Evolutionary conservation across 2,797 vertebrate species (phyloP), one percentile per base, ranked within the genome.

Genomic region (Carapus acus): DNA sequence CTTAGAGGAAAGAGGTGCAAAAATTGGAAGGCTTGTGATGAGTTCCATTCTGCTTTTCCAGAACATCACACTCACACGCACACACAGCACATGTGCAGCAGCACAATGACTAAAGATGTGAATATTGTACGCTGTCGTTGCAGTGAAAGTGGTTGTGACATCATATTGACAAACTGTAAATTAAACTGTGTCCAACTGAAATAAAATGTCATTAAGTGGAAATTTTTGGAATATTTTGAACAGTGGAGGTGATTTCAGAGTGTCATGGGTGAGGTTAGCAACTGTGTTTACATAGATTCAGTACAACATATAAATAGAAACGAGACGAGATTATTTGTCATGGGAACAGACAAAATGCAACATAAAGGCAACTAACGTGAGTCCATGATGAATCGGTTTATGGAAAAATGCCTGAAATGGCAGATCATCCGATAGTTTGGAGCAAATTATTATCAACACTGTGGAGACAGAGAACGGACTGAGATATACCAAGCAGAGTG

Each of bases 171-270:
- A 46, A 29, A 6, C n/a, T 72, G 49, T 50, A 49, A 43, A 57
- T 58, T 1, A 68, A 65, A 43, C 33, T 8, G 53, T 57, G 34
- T 45, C 33, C 43, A 47, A 48, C 21, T 33, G 1, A 51, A 54
- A 47, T 5, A 53, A 63, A 67, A 51, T 3, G 14, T 39, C 23
- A 3, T 55, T 4, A 27, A 20, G 15, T 45, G 48, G 19, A 57
- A 13, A 27, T 56, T 20, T 43, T 51, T 73, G 38, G 15, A 68
- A 52, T 55, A 60, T 71, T 8, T 59, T 37, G 22, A n/a, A 11
- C 38, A 40, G 29, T 6, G 20, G 19, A 29, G 24, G 17, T 55
- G 40, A 52, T 59, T 61, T 63, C 55, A 43, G 44, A 54, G 33
- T 16, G 68, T 27, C 4, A 9, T 27, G 9, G 5, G 9, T 27